Base-by-base conservation (phyloP, 2,888 invertebrate genomes). In the Leucophora obtusa region DNA sequence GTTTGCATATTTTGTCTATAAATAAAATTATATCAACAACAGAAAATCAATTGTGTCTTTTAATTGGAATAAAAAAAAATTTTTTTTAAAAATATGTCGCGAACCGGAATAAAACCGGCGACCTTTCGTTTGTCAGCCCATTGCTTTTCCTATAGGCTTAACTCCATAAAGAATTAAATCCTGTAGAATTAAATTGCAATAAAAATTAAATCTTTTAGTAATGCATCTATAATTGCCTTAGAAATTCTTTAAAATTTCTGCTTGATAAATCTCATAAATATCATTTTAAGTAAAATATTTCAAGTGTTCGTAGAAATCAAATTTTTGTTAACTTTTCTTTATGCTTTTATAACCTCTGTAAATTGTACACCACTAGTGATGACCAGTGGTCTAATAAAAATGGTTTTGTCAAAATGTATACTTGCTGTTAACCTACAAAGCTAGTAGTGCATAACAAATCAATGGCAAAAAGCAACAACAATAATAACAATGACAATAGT, bases 351-450 rank as follows among this genome's bases (percentile, higher is more conserved):
- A 51, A n/a, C 17, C 53, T 28, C 47, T 54, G 15, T 17, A 56
- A 56, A 24, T 33, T 24, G 8, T 14, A 28, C 7, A 28, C n/a
- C 18, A n/a, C 47, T 28, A 21, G n/a, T 63, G 51, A 24, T 17
- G 54, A 28, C 54, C 17, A 47, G 28, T 54, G 10, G 58, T 38
- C 51, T 15, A 58, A 51, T 24, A 33, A 58, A 73, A 65, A 51
- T 28, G 24, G 50, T 17, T 28, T 38, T 73, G 50, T 38, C 56
- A 50, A 73, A 72, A 73, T 50, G 38, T 24, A 58, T 50, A 66
- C 56, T 18, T 51, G 59, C 47, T 72, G 66, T 62, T 66, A 66
- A 77, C 71, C 71, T 54, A 72, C 17, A 78, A 68, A 77, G 24
- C 17, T 47, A 53, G 14, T 59, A 71, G 35, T 70, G 76, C 76